Conservation (phyloP, 1,140 invertebrate genomes). For the Globodera rostochiensis region DNA sequence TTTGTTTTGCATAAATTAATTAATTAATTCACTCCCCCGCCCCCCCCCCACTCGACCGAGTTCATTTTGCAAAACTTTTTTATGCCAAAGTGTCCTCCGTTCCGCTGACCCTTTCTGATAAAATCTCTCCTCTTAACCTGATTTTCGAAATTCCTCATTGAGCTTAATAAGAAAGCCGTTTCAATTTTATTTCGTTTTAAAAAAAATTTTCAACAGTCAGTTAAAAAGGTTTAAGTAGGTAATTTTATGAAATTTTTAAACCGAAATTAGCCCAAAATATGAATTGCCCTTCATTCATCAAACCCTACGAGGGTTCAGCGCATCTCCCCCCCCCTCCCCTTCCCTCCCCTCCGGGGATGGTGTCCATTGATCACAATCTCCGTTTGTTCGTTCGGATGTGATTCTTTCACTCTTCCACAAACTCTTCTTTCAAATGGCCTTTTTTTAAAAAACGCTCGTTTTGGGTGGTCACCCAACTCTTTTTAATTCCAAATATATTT, state of each 20-base stretch:
- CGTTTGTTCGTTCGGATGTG: not conserved
- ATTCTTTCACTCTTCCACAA: not conserved
- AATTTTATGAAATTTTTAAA: not conserved
- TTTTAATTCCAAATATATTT: too few species aligned
- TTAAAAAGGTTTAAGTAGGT: not conserved
- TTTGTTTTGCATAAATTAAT: too few species aligned
- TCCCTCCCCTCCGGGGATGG: not conserved
- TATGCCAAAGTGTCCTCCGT: not conserved
- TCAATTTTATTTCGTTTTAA: too few species aligned
- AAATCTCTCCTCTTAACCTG: not conserved
- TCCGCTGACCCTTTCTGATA: not conserved
- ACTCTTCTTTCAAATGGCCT: too few species aligned
- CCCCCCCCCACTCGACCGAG: not conserved
- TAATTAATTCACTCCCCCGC: not conserved
- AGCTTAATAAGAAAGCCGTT: too few species aligned
- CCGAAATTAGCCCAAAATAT: not conserved
- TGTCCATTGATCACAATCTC: not conserved
- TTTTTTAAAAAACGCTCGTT: too few species aligned
- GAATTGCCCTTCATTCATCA: not conserved
- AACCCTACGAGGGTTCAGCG: too few species aligned
- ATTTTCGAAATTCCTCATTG: not conserved
- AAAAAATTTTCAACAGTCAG: too few species aligned
- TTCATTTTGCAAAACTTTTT: constrained; percentile 5
- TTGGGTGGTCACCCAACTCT: too few species aligned
- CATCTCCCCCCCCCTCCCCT: not conserved